phyloP scores from a whole-genome alignment of 2,797 vertebrate species.

The Oceanodroma leucorhoa region DNA sequence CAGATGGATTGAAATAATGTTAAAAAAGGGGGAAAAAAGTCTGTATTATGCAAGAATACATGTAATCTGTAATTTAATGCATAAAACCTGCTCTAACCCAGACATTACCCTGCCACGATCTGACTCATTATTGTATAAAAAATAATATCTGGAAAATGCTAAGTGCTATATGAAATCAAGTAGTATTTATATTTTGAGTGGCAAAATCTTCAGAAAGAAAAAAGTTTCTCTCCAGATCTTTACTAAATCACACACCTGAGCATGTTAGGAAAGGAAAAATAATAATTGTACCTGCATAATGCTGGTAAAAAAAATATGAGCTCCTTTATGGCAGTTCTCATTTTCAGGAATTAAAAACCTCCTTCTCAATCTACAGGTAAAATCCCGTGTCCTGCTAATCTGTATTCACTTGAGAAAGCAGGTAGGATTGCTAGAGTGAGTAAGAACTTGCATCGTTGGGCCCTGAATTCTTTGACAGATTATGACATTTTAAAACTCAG shows the following conservation, averaged over 20 bases:
- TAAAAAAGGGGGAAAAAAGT: fast-evolving
- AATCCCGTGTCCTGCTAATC: not conserved
- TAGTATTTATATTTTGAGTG: not conserved
- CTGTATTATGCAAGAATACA: not conserved
- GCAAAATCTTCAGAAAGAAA: not conserved
- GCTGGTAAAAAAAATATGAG: not conserved
- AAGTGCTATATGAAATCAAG: not conserved
- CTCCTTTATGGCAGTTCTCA: not conserved
- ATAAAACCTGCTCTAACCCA: not conserved
- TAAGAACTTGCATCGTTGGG: not conserved
- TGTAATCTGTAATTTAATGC: not conserved
- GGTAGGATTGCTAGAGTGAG: not conserved
- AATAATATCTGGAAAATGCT: not conserved
- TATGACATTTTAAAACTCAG: not conserved
- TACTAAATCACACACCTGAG: not conserved
- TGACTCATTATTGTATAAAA: not conserved
- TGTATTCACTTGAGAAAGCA: not conserved
- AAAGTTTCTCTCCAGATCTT: not conserved
- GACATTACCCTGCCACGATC: not conserved
- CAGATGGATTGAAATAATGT: not conserved
- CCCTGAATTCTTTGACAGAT: not conserved
- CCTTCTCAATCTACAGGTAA: not conserved
- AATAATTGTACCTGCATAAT: not conserved
- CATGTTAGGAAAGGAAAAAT: not conserved
- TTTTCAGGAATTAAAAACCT: not conserved